Evolutionary conservation across 2,888 invertebrate species (phyloP).

Genomic region (Mythimna vitellina): DNA sequence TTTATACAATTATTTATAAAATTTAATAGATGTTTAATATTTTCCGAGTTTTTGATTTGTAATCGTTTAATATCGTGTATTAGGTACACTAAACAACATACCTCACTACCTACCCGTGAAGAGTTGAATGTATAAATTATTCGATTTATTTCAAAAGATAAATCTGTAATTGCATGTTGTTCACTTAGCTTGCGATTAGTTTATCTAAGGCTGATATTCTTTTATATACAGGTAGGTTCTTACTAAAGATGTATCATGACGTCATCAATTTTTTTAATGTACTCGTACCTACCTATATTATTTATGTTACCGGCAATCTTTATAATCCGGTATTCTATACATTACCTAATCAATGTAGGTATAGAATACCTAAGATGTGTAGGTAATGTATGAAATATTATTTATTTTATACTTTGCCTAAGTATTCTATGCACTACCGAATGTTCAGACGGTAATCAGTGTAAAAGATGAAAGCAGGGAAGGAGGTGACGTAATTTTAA

Average conservation of each 20-base stretch:
- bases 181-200: constrained; percentile 30
- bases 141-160: constrained; percentile 55
- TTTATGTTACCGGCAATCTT: too few relatives aligned
- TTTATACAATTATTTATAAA: not conserved
- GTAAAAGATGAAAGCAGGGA: too few relatives aligned
- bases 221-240: not conserved
- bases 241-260: not conserved
- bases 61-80: constrained; percentile 44
- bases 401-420: too few relatives aligned
- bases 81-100: not conserved
- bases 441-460: too few relatives aligned
- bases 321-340: too few relatives aligned
- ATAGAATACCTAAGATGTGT: too few relatives aligned
- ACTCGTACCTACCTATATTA: too few relatives aligned
- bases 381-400: too few relatives aligned
- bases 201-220: not conserved
- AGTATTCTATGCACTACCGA: too few relatives aligned
- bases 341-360: too few relatives aligned
- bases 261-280: not conserved
- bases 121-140: constrained; percentile 48
- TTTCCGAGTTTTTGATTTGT: constrained; percentile 32
- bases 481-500: too few relatives aligned
- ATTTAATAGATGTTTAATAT: not conserved
- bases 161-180: constrained; percentile 62
- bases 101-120: not conserved